A percentile compares a stretch with the other conserved stretches of the same genome.
These are phyloP conservation scores for Eonycteris spelaea DNA, from an alignment of 2,113 vertebrate species.

Conservation along the genomic window DNA sequence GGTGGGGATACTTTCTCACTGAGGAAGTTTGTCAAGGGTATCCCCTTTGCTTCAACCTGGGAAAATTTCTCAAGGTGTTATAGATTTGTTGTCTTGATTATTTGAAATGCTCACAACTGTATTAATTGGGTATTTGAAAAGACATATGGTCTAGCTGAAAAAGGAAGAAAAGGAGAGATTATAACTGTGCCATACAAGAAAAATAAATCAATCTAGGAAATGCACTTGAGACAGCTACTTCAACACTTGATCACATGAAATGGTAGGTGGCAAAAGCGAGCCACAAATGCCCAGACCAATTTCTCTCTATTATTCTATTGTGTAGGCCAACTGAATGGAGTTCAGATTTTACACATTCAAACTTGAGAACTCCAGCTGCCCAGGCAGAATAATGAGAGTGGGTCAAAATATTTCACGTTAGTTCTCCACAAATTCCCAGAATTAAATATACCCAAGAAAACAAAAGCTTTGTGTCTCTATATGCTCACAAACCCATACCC, in stretches of 20 bases:
- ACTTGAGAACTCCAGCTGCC: not conserved
- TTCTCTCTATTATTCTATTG: slow-evolving; percentile 40
- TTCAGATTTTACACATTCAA: slow-evolving; percentile 37
- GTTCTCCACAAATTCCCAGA: slow-evolving; percentile 1
- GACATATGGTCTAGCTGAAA: not conserved
- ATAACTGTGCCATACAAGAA: not conserved
- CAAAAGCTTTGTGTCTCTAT: not conserved
- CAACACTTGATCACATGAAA: not conserved
- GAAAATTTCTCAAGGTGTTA: not conserved
- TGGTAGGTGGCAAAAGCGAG: slow-evolving; percentile 37
- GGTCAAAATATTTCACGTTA: slow-evolving; percentile 8
- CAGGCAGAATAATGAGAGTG: not conserved
- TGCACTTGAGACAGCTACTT: not conserved
- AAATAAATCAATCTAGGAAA: not conserved
- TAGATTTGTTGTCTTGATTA: not conserved
- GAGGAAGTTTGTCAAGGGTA: not conserved
- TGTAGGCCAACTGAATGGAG: slow-evolving; percentile 10
- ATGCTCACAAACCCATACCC: not conserved
- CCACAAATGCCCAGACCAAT: not conserved
- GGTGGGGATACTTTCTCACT: not conserved
- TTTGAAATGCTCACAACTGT: not conserved
- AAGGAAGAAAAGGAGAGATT: not conserved
- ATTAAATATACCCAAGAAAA: not conserved
- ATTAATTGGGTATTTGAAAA: not conserved
- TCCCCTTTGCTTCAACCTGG: not conserved